Conservation (phyloP, 2,113 vertebrate species). For the Podarcis muralis region DNA sequence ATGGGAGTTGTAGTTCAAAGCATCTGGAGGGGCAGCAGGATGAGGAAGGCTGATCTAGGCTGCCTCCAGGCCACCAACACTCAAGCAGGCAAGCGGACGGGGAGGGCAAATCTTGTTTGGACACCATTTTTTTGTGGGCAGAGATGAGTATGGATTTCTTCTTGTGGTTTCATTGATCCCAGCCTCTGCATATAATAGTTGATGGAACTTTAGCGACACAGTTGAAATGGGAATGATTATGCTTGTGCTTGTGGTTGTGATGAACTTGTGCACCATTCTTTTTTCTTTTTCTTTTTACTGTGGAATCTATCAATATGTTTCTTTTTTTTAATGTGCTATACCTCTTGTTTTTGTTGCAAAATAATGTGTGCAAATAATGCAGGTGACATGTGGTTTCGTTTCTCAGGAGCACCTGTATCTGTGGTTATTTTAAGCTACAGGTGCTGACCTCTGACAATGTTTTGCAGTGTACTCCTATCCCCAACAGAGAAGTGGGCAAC, state of each 20-base stretch:
- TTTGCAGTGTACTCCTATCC: not conserved
- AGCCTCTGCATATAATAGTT: slow-evolving; percentile 18
- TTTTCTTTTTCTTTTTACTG: not conserved
- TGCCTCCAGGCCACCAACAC: not conserved
- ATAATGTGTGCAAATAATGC: not conserved
- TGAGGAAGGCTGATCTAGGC: too few species aligned
- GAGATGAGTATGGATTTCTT: not conserved
- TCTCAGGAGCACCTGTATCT: not conserved
- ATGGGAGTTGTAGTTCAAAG: too few species aligned
- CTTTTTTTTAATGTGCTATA: not conserved
- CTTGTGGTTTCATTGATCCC: slow-evolving; percentile 11
- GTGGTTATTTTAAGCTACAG: not conserved
- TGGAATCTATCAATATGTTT: not conserved
- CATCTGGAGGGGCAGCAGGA: too few species aligned
- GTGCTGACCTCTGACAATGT: not conserved
- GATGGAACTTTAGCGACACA: slow-evolving; percentile 7
- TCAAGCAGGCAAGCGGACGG: not conserved
- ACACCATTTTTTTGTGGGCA: not conserved
- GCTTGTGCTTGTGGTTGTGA: not conserved
- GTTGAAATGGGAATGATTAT: slow-evolving; percentile 2
- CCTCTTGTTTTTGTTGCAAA: not conserved
- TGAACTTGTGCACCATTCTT: not conserved
- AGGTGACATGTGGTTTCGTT: not conserved
- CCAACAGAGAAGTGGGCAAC: too few species aligned
- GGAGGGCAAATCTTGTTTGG: not conserved